phyloP scores from a whole-genome alignment of 2,888 invertebrate genomes.

The Galerucella nymphaeae region DNA sequence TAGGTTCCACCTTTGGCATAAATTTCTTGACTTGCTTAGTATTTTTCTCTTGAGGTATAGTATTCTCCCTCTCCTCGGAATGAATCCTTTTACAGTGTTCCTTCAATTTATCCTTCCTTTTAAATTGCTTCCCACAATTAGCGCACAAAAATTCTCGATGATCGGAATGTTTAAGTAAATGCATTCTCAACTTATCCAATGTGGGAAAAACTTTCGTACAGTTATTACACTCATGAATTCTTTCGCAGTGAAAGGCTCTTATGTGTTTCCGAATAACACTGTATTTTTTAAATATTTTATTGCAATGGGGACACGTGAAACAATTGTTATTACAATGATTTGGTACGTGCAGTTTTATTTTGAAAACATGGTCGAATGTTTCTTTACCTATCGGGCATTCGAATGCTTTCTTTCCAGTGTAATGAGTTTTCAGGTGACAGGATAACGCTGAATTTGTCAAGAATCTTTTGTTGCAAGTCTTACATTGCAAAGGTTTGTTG shows the following conservation, averaged over 20 bases:
- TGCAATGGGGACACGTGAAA: constrained; percentile 78
- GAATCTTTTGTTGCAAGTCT: constrained; percentile 74
- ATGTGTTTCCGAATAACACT: constrained; percentile 72
- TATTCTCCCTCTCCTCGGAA: constrained; percentile 62
- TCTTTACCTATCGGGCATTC: constrained; percentile 80
- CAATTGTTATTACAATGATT: constrained; percentile 73
- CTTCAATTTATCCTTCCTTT: constrained; percentile 79
- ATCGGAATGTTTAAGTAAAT: constrained; percentile 75
- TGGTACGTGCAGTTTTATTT: constrained; percentile 75
- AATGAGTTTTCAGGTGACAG: constrained; percentile 78
- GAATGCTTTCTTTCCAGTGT: constrained; percentile 71
- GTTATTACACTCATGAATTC: constrained; percentile 74
- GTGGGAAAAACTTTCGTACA: constrained; percentile 79
- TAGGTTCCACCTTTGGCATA: constrained; percentile 69
- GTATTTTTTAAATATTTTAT: constrained; percentile 76
- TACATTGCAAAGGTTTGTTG: constrained; percentile 76
- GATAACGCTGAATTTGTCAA: constrained; percentile 78
- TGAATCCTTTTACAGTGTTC: constrained; percentile 80
- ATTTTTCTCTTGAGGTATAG: constrained; percentile 57
- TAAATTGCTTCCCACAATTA: constrained; percentile 81
- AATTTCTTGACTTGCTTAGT: constrained; percentile 64
- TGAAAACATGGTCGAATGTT: constrained; percentile 73
- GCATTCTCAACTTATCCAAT: constrained; percentile 77
- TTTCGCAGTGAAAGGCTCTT: constrained; percentile 76
- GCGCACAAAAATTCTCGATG: constrained; percentile 77